phyloP scores from a whole-genome alignment of 2,797 vertebrate genomes.

The Tolypeutes matacus region DNA sequence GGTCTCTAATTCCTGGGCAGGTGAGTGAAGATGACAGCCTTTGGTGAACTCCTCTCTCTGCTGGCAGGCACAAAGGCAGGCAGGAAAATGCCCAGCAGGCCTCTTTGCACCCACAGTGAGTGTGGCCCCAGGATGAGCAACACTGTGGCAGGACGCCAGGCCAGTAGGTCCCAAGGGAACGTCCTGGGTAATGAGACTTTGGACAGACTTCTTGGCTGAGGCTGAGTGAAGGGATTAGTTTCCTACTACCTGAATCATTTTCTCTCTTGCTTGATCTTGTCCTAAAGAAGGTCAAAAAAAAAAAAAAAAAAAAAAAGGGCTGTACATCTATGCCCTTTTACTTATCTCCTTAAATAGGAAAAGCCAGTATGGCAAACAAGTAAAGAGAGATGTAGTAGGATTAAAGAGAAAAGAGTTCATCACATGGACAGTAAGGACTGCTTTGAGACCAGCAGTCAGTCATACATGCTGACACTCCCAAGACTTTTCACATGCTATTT shows the following conservation, averaged over 20 bases:
- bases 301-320: neutral
- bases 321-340: neutral
- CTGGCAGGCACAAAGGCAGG: neutral
- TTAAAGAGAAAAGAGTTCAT: neutral
- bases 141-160: fast-evolving
- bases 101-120: neutral
- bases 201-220: neutral
- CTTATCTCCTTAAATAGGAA: neutral
- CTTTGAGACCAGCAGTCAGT: neutral
- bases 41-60: neutral
- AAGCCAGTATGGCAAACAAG: neutral
- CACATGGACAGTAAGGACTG: neutral
- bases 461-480: neutral
- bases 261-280: neutral
- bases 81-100: neutral
- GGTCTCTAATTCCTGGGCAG: neutral
- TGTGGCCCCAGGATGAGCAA: neutral
- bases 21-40: neutral
- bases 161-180: neutral
- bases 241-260: neutral
- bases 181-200: neutral
- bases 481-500: neutral
- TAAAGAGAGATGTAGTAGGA: neutral
- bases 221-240: neutral
- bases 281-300: neutral